Evolutionary conservation across 2,888 invertebrate genomes (phyloP), one percentile per base, ranked within the genome.

Genomic region (Drosophila affinis): DNA sequence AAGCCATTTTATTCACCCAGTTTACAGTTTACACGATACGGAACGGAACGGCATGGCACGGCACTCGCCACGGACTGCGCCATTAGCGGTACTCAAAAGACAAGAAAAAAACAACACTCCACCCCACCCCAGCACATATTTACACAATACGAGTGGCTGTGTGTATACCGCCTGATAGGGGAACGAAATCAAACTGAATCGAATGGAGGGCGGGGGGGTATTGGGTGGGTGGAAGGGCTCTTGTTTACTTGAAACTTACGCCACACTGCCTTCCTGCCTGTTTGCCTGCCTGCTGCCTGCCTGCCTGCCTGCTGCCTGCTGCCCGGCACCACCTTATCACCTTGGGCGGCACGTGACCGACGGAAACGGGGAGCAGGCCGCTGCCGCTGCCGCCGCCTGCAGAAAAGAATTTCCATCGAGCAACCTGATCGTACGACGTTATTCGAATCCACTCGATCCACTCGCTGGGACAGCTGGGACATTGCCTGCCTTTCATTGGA

Each of bases 311-410:
- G 32, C 32, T 27, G 27, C 27, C 32, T 10, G 32, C 32, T 32
- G 32, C 32, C 32, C 32, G 24, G 39, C 47, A 29, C 29, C 71
- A 72, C 57, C 73, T 64, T 72, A 72, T 72, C 71, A 72, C 71
- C 71, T 72, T 72, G 71, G 49, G 53, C 73, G 73, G 71, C 71
- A 72, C 71, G 71, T 72, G 71, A 72, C 57, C 54, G 17, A 14
- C 44, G 39, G 17, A 10, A 39, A 56, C 21, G 47, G 48, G 62
- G 47, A 27, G 59, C 53, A 9, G 32, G 54, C 54, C 47, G 34
- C 27, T 21, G 44, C 12, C 17, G 44, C 17, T n/a, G 47, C 39
- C 32, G 44, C 17, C 17, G n/a, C 46, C 34, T 10, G 34, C 46
- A 6, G 4, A 39, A 39, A 48, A 47, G 63, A 56, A 57, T 72